phyloP scores from a whole-genome alignment of 2,888 invertebrate species.

The Ichneumon xanthorius region DNA sequence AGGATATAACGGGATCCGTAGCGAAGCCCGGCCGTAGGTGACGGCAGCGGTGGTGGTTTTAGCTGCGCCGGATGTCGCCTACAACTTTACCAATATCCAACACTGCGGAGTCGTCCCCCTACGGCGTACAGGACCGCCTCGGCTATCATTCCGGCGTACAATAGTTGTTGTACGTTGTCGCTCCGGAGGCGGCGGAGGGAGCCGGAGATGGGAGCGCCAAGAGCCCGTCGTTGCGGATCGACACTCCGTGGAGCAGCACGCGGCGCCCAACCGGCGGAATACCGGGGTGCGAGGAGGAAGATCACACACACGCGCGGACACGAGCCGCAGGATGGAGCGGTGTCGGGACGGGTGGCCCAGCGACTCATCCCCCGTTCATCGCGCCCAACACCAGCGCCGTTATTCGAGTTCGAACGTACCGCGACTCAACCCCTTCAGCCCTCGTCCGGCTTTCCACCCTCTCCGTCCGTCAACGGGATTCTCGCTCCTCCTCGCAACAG shows the following conservation, averaged over 20 bases:
- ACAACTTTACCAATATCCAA: slow-evolving; percentile 84
- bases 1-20: slow-evolving; percentile 45
- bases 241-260: slow-evolving; percentile 49
- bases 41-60: slow-evolving; percentile 56
- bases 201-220: slow-evolving; percentile 37
- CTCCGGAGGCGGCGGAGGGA: slow-evolving; percentile 1
- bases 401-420: slow-evolving; percentile 65
- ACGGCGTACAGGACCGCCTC: slow-evolving; percentile 53
- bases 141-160: slow-evolving; percentile 41
- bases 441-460: slow-evolving; percentile 2
- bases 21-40: slow-evolving; percentile 49
- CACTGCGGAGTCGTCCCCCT: slow-evolving; percentile 69
- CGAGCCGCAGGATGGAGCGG: slow-evolving; percentile 51
- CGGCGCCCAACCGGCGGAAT: slow-evolving; percentile 38
- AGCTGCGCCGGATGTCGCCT: slow-evolving; percentile 81
- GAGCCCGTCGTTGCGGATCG: slow-evolving; percentile 54
- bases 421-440: slow-evolving; percentile 44
- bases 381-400: slow-evolving; percentile 54
- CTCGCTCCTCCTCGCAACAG: neutral
- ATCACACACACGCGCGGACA: slow-evolving; percentile 21
- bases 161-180: slow-evolving; percentile 54
- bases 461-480: slow-evolving; percentile 11
- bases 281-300: slow-evolving; percentile 37
- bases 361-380: slow-evolving; percentile 65
- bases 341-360: slow-evolving; percentile 48